Evolutionary conservation across 2,113 vertebrate species (phyloP).

Genomic region (Semicossyphus pulcher): DNA sequence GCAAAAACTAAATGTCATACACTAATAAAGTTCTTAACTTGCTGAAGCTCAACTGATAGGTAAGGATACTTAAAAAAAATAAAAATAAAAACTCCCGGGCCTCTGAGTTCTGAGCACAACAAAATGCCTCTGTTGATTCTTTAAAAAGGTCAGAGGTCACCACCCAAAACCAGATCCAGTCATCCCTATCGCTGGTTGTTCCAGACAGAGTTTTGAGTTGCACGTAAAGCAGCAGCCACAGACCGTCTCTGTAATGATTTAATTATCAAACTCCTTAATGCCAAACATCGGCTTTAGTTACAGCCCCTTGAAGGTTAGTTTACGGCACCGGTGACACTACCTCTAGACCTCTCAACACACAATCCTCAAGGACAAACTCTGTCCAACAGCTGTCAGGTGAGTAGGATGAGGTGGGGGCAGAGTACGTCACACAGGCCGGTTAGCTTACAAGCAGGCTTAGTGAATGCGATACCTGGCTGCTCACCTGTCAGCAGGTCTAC

Average conservation of each 20-base stretch:
- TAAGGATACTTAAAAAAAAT: too few relatives aligned
- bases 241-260: conserved; percentile 86
- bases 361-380: conserved; percentile 73
- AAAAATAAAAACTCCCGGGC: neutral
- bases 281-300: conserved; percentile 84
- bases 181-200: conserved; percentile 39
- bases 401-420: conserved; percentile 60
- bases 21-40: too few relatives aligned
- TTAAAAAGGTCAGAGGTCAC: conserved; percentile 51
- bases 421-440: conserved; percentile 71
- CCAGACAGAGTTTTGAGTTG: conserved; percentile 85
- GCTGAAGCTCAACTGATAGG: neutral
- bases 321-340: conserved; percentile 85
- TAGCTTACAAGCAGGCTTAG: conserved; percentile 36
- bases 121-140: conserved; percentile 11
- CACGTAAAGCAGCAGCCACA: conserved; percentile 82
- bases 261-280: conserved; percentile 90
- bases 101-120: neutral
- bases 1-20: neutral
- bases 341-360: conserved; percentile 87
- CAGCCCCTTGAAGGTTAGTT: conserved; percentile 87
- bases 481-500: conserved; percentile 68
- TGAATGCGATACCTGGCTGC: conserved; percentile 61
- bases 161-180: conserved; percentile 49
- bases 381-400: conserved; percentile 71